phyloP scores from a whole-genome alignment of 2,113 vertebrate genomes.

The Erythrocercus mccallii region DNA sequence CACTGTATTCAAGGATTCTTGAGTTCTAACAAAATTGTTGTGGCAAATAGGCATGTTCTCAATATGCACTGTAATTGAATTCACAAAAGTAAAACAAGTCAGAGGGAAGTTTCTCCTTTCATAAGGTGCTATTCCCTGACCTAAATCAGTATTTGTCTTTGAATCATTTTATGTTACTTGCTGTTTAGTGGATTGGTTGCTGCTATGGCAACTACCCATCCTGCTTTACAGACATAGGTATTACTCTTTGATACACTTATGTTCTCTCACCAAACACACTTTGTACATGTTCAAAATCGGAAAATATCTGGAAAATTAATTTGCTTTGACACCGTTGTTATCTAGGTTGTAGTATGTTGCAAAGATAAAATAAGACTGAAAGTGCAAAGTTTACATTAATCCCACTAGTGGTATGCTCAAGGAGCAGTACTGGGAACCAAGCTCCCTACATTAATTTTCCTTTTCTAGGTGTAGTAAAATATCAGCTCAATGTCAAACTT shows the following conservation, averaged over 20 bases:
- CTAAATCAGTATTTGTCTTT: conserved; percentile 75
- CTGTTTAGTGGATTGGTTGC: conserved; percentile 73
- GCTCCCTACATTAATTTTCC: conserved; percentile 9
- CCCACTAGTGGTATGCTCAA: neutral
- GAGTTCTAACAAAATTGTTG: neutral
- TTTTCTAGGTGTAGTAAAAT: conserved; percentile 8
- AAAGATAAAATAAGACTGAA: conserved; percentile 54
- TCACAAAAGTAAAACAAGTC: conserved; percentile 60
- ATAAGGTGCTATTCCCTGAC: conserved; percentile 61
- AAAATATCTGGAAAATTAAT: conserved; percentile 62
- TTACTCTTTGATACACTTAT: conserved; percentile 56
- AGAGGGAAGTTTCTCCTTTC: conserved; percentile 51
- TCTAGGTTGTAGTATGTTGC: conserved; percentile 11
- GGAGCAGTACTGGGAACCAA: neutral
- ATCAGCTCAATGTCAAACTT: conserved; percentile 11
- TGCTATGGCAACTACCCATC: conserved; percentile 74
- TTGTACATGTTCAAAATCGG: conserved; percentile 56
- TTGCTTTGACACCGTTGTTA: conserved; percentile 50
- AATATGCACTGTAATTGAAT: conserved; percentile 2
- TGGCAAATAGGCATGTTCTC: conserved; percentile 1
- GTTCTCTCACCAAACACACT: conserved; percentile 32
- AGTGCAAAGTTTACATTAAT: conserved; percentile 20
- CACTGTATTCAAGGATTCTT: neutral
- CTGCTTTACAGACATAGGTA: conserved; percentile 44
- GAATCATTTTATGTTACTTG: conserved; percentile 72